These are phyloP conservation scores for Polylopha cassiicola DNA, from an alignment of 2,888 invertebrate species.

Conservation along the genomic window DNA sequence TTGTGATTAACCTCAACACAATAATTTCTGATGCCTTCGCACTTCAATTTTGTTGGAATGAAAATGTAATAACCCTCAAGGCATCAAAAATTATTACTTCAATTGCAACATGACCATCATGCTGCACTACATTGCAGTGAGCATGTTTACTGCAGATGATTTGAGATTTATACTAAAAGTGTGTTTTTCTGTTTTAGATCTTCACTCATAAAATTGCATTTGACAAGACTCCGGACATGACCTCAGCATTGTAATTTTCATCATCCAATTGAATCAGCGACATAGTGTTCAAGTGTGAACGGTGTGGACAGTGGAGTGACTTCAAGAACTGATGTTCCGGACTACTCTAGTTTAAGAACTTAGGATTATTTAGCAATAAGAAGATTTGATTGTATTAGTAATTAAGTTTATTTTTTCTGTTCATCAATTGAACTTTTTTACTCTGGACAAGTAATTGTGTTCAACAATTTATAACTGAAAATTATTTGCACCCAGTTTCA, in stretches of 20 bases:
- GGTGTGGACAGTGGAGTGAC: constrained; percentile 68
- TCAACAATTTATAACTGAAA: constrained; percentile 33
- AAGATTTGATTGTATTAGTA: constrained; percentile 69
- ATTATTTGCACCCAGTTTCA: constrained; percentile 42
- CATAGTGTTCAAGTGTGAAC: constrained; percentile 60
- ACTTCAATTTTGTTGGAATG: too few relatives aligned
- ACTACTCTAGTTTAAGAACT: constrained; percentile 64
- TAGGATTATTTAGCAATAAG: constrained; percentile 63
- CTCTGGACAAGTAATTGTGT: constrained; percentile 49
- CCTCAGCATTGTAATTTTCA: constrained; percentile 55
- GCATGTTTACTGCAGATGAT: too few relatives aligned
- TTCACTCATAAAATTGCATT: constrained; percentile 50
- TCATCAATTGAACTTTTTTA: constrained; percentile 56
- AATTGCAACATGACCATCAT: too few relatives aligned
- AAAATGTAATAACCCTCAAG: too few relatives aligned
- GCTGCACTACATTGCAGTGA: too few relatives aligned
- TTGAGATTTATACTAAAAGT: too few relatives aligned
- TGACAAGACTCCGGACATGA: constrained; percentile 51
- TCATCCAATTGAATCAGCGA: constrained; percentile 48
- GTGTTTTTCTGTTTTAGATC: constrained; percentile 35
- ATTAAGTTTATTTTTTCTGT: constrained; percentile 63
- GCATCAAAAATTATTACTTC: too few relatives aligned
- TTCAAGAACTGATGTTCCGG: constrained; percentile 62
- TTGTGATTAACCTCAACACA: too few relatives aligned
- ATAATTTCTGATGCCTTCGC: too few relatives aligned